These are phyloP conservation scores for Pelodytes ibericus DNA, from an alignment of 2,797 vertebrate genomes.

Conservation along the genomic window DNA sequence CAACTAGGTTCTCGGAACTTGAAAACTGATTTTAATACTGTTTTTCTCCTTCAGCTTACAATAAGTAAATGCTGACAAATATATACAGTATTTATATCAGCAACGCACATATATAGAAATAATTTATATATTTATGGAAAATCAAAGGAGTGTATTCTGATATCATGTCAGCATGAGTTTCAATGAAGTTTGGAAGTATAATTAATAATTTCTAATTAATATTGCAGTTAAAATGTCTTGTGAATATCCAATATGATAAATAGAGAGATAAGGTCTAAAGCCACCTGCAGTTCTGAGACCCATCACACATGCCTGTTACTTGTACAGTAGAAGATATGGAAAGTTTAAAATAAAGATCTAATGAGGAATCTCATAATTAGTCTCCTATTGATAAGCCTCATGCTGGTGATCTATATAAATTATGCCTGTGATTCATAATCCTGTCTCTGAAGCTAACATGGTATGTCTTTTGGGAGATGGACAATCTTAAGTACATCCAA, in stretches of 20 bases:
- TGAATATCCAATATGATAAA: constrained; percentile 35
- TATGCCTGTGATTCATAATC: constrained; percentile 31
- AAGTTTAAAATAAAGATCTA: constrained; percentile 39
- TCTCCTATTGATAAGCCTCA: constrained; percentile 40
- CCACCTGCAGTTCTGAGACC: constrained; percentile 49
- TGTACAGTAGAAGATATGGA: constrained; percentile 28
- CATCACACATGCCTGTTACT: constrained; percentile 40
- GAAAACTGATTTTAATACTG: not conserved
- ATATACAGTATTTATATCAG: not conserved
- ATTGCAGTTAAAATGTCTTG: constrained; percentile 26
- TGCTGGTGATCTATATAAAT: constrained; percentile 48
- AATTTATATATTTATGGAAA: too few species aligned
- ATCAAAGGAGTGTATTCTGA: not conserved
- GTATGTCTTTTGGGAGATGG: constrained; percentile 4
- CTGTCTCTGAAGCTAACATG: constrained; percentile 25
- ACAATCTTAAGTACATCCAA: not conserved
- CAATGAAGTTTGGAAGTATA: constrained; percentile 28
- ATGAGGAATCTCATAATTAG: constrained; percentile 48
- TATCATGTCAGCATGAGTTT: constrained; percentile 13
- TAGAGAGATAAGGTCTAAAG: constrained; percentile 31
- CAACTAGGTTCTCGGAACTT: too few species aligned
- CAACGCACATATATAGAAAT: too few species aligned
- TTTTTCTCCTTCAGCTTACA: not conserved
- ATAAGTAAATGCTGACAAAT: not conserved
- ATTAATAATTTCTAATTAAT: constrained; percentile 45